Base-by-base conservation (phyloP, 1,140 invertebrate species). In the Pseudomyrmex sp. region DNA sequence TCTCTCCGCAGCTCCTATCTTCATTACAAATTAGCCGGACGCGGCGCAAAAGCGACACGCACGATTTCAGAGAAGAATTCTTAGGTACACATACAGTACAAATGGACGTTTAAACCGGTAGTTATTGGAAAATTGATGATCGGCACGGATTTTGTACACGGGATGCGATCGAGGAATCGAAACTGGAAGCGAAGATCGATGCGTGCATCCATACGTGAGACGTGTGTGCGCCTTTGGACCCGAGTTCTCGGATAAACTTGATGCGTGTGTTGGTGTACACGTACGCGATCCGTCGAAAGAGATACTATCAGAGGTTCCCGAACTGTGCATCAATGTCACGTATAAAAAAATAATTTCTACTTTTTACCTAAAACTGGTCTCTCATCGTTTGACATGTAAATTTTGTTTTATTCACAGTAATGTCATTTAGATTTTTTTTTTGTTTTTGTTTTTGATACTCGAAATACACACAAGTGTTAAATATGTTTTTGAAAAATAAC, bases 81-180 rank as follows among this genome's bases (percentile, higher is more conserved):
- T n/a, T 26, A 5, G 4, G 5, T 23, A 52, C 44, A 69, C 58
- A 9, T 23, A 12, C 59, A 18, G 13, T 59, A 59, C 65, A 66
- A 75, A 76, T 62, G 75, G 56, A 79, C 85, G 56, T 70, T 75
- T 74, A 75, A 59, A 52, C 61, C 20, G 48, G 68, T 23, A 61
- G 2, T 63, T 72, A 86, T 58, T 58, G 48, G 77, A 12, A 46
- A 54, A 87, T 86, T 77, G 86, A 87, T 87, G 85, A 86, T 87
- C 86, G 80, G 61, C 50, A 61, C 18, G 18, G 58, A 44, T 70
- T 52, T 52, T 68, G 23, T 26, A 13, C n/a, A 23, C 20, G 15
- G 68, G 65, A 54, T 69, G 15, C 62, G 70, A 83, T 82, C 44
- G 63, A 23, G 54, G 52, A 12, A 23, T 63, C 46, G 66, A 72